Base-by-base conservation (phyloP, 2,888 invertebrate species). In the Eupithecia centaureata region DNA sequence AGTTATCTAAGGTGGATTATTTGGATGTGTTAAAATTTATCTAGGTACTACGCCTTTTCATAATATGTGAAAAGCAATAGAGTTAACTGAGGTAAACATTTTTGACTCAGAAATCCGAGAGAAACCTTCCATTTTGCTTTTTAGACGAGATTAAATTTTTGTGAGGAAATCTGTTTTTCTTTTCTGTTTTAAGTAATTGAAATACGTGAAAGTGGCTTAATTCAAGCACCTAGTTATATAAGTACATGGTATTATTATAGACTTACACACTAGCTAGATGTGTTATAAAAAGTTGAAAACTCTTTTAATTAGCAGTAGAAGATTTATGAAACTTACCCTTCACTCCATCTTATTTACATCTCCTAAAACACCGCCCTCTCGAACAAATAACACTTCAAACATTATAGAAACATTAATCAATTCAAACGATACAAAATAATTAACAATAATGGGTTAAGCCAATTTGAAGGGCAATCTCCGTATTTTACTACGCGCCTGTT, bases 401-500 rank as follows among this genome's bases (percentile, higher is more conserved):
- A 81, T 78, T 75, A 73, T 77, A 77, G 83, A 77, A 27, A 54
- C 18, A 63, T 13, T 76, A 75, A 76, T 76, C 73, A 75, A 76
- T 76, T 73, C 83, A 12, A 47, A 22, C 47, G 47, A 47, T 47
- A 22, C 10, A 22, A 22, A 47, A 47, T 47, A 47, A 47, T 47
- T 47, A 47, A 47, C 47, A 47, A 47, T 10, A 22, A 22, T 47
- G 47, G 47, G 22, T 47, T 22, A 18, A 47, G 47, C 22, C 18
- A 47, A 10, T 47, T 47, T 22, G 22, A 47, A 42, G 10, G 22
- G 10, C 47, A 47, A 22, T 12, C 47, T 47, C 47, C 22, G 12
- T 47, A 47, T 47, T 47, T 47, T 5, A 33, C 33, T 13, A 35
- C 77, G 79, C 89, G 91, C 92, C 92, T 92, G 90, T 89, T 90